These are phyloP conservation scores for Frieseomelitta varia DNA, from an alignment of 1,140 invertebrate species.

Conservation along the genomic window DNA sequence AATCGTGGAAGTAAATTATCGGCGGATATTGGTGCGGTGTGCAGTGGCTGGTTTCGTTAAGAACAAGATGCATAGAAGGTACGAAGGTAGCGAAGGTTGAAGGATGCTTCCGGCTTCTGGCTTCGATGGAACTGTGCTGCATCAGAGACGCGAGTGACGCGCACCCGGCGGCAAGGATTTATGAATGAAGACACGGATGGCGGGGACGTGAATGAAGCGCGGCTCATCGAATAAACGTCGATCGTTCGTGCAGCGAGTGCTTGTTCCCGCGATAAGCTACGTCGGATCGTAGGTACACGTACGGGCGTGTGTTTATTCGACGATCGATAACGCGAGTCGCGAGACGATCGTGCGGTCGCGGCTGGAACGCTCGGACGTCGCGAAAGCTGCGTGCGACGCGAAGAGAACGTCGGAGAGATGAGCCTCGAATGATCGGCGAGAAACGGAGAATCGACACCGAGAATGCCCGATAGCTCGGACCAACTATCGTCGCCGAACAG, in stretches of 20 bases:
- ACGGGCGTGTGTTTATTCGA: not conserved
- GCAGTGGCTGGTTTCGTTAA: rapidly evolving
- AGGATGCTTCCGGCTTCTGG: not conserved
- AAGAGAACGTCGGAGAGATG: slow-evolving; percentile 5
- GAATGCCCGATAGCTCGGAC: slow-evolving; percentile 77
- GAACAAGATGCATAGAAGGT: not conserved
- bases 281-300: slow-evolving; percentile 18
- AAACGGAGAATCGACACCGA: slow-evolving; percentile 28
- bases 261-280: slow-evolving; percentile 42
- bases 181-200: slow-evolving; percentile 52
- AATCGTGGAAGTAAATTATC: not conserved
- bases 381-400: too few species aligned
- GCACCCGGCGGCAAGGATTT: slow-evolving; percentile 4
- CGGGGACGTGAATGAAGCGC: slow-evolving; percentile 56
- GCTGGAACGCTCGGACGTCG: not conserved
- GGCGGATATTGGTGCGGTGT: not conserved
- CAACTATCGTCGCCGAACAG: slow-evolving; percentile 76
- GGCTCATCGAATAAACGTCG: slow-evolving; percentile 51
- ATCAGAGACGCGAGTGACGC: not conserved
- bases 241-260: slow-evolving; percentile 56
- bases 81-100: not conserved
- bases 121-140: not conserved
- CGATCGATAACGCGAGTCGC: slow-evolving; percentile 18
- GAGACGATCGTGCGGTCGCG: not conserved
- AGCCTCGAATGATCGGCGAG: slow-evolving; percentile 16